Base-by-base conservation (phyloP, 92 coral and sea anemone species). In the Micromussa lordhowensis region DNA sequence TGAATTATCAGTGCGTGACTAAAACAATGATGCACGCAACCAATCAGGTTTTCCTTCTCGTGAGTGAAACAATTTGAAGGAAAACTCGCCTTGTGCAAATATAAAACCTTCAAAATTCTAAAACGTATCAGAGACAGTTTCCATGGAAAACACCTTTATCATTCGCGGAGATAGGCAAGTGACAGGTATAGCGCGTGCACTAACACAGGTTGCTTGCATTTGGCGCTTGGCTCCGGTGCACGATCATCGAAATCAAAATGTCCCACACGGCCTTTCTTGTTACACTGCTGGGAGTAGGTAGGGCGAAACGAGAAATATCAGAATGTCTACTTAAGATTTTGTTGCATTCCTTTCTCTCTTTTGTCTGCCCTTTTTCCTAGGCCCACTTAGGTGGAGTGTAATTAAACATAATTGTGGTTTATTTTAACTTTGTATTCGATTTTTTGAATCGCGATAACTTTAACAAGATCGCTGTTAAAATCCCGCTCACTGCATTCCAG, bases 221-320 rank as follows among this genome's bases (percentile, higher is more conserved):
- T 15, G 48, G 11, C 68, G 32, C 68, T 38, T 29, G 5, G 35
- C n/a, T 22, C 74, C 21, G 57, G n/a, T n/a, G 28, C 54, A 19
- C 53, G 10, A 81, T 15, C 9, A 55, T 26, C 84, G 55, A 63
- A 38, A 61, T 28, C 75, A 63, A 81, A 36, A 81, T 81, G 84
- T 16, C 66, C 54, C 14, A 18, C 55, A 35, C 55, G 21, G 6
- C 68, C n/a, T 10, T 81, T 19, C 7, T 63, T n/a, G 14, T 81
- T 57, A 5, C 18, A 35, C 71, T 63, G 28, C 11, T 81, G 68
- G 55, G 19, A 35, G 6, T 81, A 48, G 74, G 84, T 63, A 81
- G 26, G 84, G 0, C 2, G 12, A 24, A 26, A 61, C 71, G n/a
- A 44, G 3, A 66, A 28, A 10, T 3, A n/a, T 11, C 68, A 21